Percentiles rank a stretch among this genome's conserved stretches.
Conservation (phyloP, 2,797 vertebrate species). For the Sphaeramia orbicularis region DNA sequence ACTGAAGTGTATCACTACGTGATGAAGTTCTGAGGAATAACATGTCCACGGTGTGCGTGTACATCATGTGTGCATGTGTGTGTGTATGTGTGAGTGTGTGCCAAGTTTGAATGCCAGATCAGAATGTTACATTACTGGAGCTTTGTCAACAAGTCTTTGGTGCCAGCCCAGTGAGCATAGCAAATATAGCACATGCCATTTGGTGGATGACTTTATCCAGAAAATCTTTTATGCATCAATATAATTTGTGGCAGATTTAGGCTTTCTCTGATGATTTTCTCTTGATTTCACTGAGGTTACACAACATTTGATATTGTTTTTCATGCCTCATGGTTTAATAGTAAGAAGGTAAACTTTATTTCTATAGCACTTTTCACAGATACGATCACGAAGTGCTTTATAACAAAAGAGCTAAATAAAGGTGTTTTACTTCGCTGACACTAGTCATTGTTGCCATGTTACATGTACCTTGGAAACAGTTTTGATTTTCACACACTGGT, state of each 20-base stretch:
- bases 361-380: too few relatives aligned
- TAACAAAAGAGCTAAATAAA: too few relatives aligned
- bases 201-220: constrained; percentile 25
- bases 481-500: too few relatives aligned
- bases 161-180: constrained; percentile 38
- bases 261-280: neutral
- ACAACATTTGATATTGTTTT: neutral
- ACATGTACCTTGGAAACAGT: too few relatives aligned
- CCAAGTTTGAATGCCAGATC: constrained; percentile 39
- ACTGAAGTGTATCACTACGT: constrained; percentile 41
- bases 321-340: neutral
- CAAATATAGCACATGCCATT: constrained; percentile 50
- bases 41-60: neutral
- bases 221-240: constrained; percentile 13
- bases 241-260: constrained; percentile 1
- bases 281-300: neutral
- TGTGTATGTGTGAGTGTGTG: constrained; percentile 14
- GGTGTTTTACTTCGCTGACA: too few relatives aligned
- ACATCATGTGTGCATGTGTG: constrained; percentile 9
- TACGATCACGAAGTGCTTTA: too few relatives aligned
- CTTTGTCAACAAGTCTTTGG: constrained; percentile 54
- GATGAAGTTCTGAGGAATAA: constrained; percentile 17
- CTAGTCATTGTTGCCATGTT: too few relatives aligned
- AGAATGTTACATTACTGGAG: constrained; percentile 45
- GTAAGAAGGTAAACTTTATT: too few relatives aligned